These are phyloP conservation scores for Scartelaos histophorus DNA, from an alignment of 2,113 vertebrate species.

Conservation along the genomic window DNA sequence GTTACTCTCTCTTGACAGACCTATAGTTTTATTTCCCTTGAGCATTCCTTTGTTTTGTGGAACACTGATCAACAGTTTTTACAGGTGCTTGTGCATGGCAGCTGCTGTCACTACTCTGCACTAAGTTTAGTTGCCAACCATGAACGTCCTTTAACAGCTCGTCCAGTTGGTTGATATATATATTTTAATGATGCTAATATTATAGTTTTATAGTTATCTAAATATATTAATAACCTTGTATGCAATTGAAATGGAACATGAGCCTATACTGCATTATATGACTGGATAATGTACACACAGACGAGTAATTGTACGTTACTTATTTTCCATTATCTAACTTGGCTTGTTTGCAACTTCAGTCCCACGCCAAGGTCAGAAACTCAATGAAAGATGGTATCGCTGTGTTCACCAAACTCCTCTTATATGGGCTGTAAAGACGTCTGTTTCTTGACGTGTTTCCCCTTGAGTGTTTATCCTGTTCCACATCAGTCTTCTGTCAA, in stretches of 20 bases:
- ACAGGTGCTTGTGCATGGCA: constrained; percentile 31
- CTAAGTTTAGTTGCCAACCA: constrained; percentile 22
- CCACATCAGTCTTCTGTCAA: constrained; percentile 1
- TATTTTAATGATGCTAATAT: too few species aligned
- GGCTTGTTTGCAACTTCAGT: not conserved
- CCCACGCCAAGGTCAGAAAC: not conserved
- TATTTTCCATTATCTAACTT: not conserved
- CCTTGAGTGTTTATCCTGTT: constrained; percentile 6
- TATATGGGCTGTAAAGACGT: constrained; percentile 6
- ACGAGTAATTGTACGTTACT: not conserved
- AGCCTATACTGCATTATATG: too few species aligned
- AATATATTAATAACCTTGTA: too few species aligned
- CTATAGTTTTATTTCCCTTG: constrained; percentile 67
- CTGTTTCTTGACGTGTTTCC: constrained; percentile 3
- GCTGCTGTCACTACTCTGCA: constrained; percentile 32
- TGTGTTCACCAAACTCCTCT: not conserved
- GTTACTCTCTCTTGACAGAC: constrained; percentile 48
- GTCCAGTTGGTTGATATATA: not conserved
- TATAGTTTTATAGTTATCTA: too few species aligned
- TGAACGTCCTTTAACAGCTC: constrained; percentile 19
- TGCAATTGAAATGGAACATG: too few species aligned
- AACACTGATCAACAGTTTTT: constrained; percentile 63
- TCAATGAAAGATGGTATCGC: not conserved
- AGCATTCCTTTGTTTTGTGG: constrained; percentile 47
- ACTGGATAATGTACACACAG: too few species aligned